Percentiles rank a stretch among this genome's conserved stretches.
These are phyloP conservation scores for Beris morrisii DNA, from an alignment of 2,888 invertebrate species.

Conservation along the genomic window DNA sequence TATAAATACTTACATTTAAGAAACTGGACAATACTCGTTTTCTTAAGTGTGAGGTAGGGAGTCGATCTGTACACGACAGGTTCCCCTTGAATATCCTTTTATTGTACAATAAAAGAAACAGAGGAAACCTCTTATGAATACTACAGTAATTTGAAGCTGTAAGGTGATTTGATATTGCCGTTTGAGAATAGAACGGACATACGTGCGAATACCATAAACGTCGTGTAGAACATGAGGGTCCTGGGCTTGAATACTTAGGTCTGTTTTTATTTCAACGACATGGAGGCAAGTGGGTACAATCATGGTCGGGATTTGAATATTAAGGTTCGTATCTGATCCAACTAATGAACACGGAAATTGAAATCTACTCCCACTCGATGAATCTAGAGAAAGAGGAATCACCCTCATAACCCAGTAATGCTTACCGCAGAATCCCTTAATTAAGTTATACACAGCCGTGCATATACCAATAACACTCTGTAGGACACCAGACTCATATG, in stretches of 20 bases:
- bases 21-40: too few species aligned
- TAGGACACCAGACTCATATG: background rate
- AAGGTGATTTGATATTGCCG: too few species aligned
- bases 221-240: background rate
- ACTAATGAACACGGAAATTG: conserved; percentile 17
- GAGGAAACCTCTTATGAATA: too few species aligned
- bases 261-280: too few species aligned
- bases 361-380: background rate
- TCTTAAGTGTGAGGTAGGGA: too few species aligned
- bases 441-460: background rate
- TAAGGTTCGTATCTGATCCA: conserved; percentile 5
- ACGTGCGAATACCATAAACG: too few species aligned
- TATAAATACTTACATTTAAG: too few species aligned
- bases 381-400: background rate
- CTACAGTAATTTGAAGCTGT: too few species aligned
- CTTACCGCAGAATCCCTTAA: background rate
- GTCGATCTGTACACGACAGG: too few species aligned
- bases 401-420: background rate
- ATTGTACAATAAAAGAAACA: too few species aligned
- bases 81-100: too few species aligned
- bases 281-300: conserved; percentile 3
- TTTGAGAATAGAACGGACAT: too few species aligned
- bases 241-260: background rate
- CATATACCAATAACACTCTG: background rate
- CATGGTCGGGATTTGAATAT: conserved; percentile 14